Percentiles rank a stretch among this genome's conserved stretches.
Evolutionary conservation across 2,797 vertebrate species (phyloP).

Genomic region (Artibeus lituratus): DNA sequence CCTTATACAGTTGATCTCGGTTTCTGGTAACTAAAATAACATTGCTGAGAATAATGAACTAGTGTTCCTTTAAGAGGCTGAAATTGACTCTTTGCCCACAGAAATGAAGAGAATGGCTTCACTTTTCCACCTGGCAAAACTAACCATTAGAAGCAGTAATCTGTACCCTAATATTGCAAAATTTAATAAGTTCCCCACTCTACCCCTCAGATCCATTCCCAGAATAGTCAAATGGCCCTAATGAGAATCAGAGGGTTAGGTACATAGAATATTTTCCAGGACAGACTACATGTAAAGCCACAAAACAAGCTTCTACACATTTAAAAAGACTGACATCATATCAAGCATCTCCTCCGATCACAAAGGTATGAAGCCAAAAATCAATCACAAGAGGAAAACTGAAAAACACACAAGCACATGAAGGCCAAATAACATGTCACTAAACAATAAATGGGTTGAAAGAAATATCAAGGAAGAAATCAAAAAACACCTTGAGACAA

Average conservation of each 20-base stretch:
- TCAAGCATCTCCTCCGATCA: background rate
- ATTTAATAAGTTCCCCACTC: background rate
- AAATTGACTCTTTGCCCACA: background rate
- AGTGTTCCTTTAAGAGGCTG: background rate
- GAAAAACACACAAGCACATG: background rate
- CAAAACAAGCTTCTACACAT: background rate
- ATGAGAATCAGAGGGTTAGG: background rate
- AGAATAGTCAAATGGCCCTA: background rate
- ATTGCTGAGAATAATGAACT: background rate
- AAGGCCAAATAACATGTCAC: background rate
- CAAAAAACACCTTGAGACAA: background rate
- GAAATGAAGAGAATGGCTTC: background rate
- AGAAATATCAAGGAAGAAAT: background rate
- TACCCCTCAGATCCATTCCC: background rate
- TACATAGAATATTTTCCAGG: background rate
- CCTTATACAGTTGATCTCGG: background rate
- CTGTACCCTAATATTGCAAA: background rate
- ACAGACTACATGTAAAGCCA: background rate
- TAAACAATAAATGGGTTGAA: background rate
- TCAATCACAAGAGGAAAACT: background rate
- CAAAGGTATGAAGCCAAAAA: background rate
- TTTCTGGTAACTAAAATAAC: conserved; percentile 23
- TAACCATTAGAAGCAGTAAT: background rate
- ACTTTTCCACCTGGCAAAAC: background rate
- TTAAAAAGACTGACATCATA: background rate